These are phyloP conservation scores for Prionchulus punctatus DNA, from an alignment of 2,888 invertebrate species.

Conservation along the genomic window DNA sequence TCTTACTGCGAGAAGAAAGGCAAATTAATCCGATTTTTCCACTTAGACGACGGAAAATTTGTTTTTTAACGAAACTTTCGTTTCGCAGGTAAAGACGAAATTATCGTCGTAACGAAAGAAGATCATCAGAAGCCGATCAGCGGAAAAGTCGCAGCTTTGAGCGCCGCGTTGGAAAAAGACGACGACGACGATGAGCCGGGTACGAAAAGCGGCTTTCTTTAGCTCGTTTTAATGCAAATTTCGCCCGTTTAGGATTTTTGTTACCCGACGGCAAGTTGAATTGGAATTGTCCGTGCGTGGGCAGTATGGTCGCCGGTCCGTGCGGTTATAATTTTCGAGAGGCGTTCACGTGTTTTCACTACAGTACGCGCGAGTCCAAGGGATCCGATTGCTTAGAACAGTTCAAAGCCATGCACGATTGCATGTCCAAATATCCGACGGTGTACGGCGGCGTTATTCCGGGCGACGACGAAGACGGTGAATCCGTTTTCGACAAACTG, in stretches of 20 bases:
- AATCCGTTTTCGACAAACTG: no score
- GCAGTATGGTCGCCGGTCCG: slow-evolving; percentile 92
- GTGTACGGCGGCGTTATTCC: slow-evolving; percentile 44
- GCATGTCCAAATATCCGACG: slow-evolving; percentile 69
- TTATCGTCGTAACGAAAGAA: slow-evolving; percentile 63
- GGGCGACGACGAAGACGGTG: slow-evolving; percentile 15
- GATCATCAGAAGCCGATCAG: slow-evolving; percentile 56
- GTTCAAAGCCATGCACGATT: slow-evolving; percentile 74
- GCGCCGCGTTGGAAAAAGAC: slow-evolving; percentile 10
- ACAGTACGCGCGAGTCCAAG: slow-evolving; percentile 62
- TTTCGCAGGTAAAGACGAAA: slow-evolving; percentile 25
- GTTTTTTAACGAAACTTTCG: no score
- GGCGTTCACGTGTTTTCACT: slow-evolving; percentile 86
- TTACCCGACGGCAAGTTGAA: slow-evolving; percentile 72
- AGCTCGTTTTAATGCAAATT: no score
- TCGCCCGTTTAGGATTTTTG: slow-evolving; percentile 62
- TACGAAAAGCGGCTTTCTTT: no score
- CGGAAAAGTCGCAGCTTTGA: slow-evolving; percentile 31
- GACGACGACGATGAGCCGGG: slow-evolving; percentile 24
- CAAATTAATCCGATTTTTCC: no score
- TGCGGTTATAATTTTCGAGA: slow-evolving; percentile 81
- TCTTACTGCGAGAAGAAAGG: neutral
- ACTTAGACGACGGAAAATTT: no score
- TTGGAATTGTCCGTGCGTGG: slow-evolving; percentile 90
- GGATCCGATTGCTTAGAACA: slow-evolving; percentile 79